These are phyloP conservation scores for Drosophila seclusa DNA, from an alignment of 2,888 invertebrate genomes.

Conservation along the genomic window DNA sequence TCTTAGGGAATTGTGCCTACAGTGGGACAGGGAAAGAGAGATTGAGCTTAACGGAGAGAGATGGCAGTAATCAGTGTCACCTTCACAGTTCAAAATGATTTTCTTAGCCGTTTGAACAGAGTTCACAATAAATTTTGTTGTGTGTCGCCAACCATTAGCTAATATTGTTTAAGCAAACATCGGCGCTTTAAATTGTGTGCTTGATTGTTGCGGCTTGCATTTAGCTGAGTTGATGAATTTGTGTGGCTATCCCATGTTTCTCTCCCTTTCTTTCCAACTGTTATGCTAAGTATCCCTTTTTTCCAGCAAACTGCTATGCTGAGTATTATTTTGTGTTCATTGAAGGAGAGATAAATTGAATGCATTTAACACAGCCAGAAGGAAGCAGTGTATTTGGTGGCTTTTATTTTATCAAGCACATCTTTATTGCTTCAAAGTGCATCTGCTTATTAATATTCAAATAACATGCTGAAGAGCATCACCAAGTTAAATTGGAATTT, in stretches of 20 bases:
- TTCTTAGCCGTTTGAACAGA: neutral
- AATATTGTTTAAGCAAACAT: neutral
- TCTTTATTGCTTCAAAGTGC: neutral
- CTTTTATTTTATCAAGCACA: neutral
- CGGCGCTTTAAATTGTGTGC: neutral
- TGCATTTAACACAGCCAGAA: neutral
- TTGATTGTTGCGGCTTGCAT: neutral
- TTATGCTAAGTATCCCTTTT: neutral
- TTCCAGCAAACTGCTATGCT: neutral
- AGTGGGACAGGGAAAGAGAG: neutral
- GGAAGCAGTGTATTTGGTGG: neutral
- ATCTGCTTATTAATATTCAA: neutral
- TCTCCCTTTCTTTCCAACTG: neutral
- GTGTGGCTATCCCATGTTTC: neutral
- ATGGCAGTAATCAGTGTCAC: neutral
- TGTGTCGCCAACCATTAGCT: neutral
- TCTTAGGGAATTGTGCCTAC: neutral
- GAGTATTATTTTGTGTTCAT: neutral
- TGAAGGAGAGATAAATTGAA: neutral
- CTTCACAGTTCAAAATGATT: neutral
- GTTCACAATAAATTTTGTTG: neutral
- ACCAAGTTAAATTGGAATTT: neutral
- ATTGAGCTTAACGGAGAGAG: neutral
- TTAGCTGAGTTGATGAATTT: constrained; percentile 1
- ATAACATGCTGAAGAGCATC: neutral